Evolutionary conservation across 2,113 vertebrate genomes (phyloP).

Genomic region (Nothobranchius furzeri): DNA sequence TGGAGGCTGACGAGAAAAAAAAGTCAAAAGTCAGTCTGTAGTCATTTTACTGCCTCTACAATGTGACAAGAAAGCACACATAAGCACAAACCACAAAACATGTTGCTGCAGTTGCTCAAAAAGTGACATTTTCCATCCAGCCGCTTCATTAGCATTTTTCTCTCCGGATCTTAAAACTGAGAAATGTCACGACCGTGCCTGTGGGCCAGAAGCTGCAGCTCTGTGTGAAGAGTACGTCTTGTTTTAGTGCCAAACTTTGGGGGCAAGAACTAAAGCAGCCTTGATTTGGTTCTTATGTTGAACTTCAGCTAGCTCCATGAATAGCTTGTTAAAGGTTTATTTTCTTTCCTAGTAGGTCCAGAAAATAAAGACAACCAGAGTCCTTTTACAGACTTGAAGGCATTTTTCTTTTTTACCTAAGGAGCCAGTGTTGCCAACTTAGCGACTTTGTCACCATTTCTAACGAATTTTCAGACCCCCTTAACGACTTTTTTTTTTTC

Average conservation of each 20-base stretch:
- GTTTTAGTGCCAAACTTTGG: conserved; percentile 71
- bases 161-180: conserved; percentile 74
- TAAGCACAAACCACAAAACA: conserved; percentile 36
- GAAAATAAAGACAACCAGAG: too few species aligned
- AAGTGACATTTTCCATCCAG: conserved; percentile 73
- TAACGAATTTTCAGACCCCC: too few species aligned
- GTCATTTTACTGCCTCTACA: conserved; percentile 51
- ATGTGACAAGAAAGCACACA: conserved; percentile 39
- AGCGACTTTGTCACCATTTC: too few species aligned
- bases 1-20: conserved; percentile 14
- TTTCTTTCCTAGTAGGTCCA: conserved; percentile 26
- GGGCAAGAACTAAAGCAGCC: conserved; percentile 64
- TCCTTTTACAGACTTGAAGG: too few species aligned
- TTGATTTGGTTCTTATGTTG: conserved; percentile 73
- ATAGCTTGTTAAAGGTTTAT: conserved; percentile 62
- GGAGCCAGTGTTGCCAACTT: too few species aligned
- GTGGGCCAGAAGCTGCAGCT: conserved; percentile 67
- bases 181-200: conserved; percentile 76
- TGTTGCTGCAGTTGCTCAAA: conserved; percentile 30
- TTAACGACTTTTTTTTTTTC: too few species aligned
- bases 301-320: conserved; percentile 67
- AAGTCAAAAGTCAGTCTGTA: conserved; percentile 56
- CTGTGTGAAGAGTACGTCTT: conserved; percentile 70
- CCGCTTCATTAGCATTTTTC: conserved; percentile 77
- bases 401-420: too few species aligned